Base-by-base conservation (phyloP, 2,113 vertebrate species). In the Rhinoderma darwinii region DNA sequence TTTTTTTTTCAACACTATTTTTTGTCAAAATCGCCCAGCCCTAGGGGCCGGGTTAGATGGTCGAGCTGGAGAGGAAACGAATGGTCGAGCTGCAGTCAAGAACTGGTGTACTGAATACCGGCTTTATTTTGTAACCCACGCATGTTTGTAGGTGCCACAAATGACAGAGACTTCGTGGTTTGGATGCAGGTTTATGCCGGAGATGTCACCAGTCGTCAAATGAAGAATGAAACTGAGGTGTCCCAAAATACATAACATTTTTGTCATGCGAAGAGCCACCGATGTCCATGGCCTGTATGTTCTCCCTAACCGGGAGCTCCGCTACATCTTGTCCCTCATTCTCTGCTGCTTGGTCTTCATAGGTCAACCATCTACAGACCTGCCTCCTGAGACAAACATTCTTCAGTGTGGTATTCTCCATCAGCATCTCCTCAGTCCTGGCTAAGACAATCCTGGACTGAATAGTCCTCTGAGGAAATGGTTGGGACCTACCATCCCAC, bases 201-300 rank as follows among this genome's bases (percentile, higher is more conserved):
- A 92, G 85, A 87, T 92, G 89, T 79, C 89, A 93, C 77, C 88
- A 91, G 39, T 91, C 91, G 90, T 88, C 91, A 9, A 91, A 88
- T n/a, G 27, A 39, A 77, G 87, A 84, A 59, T 41, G 86, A 59
- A 89, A 88, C 30, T 35, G 20, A 20, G 90, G 90, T 88, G 76
- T 92, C 74, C 83, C 88, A 37, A 91, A 91, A 89, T 86, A 86
- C 32, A 85, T 88, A 70, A 90, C 91, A 87, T 93, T 92, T 79
- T 39, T 92, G 50, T 90, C 91, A 32, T 92, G 84, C 86, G 27
- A 73, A 1, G 75, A 93, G 76, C 86, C 89, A 12, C 88, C 93
- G 50, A 88, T 86, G 15, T 15, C 82, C 0, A 88, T 91, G 32
- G 80, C 76, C 22, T 63, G 90, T 39, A 50, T 92, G 32, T 88